phyloP scores from a whole-genome alignment of 2,888 invertebrate genomes.

The Campopleginae sp. region DNA sequence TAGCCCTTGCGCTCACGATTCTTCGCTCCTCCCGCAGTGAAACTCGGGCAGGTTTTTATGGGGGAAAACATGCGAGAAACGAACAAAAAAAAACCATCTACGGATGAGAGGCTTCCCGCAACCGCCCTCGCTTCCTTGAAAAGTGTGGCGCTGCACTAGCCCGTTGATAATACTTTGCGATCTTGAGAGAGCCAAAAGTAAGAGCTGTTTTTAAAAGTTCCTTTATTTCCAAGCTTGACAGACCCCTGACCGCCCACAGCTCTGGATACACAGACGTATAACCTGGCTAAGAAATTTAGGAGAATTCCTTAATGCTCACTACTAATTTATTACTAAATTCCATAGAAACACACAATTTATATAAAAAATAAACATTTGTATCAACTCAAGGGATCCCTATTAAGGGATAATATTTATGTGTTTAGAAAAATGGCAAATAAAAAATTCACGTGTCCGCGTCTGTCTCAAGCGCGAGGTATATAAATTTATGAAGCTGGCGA shows the following conservation, averaged over 20 bases:
- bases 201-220: constrained; percentile 53
- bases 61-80: constrained; percentile 46
- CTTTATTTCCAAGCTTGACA: constrained; percentile 57
- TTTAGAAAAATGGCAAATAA: not conserved
- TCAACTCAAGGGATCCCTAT: not conserved
- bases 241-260: constrained; percentile 72
- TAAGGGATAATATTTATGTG: not conserved
- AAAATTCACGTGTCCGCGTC: not conserved
- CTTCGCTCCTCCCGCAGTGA: constrained; percentile 47
- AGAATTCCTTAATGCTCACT: not conserved
- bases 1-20: constrained; percentile 39
- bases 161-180: constrained; percentile 57
- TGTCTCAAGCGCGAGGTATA: too few relatives aligned
- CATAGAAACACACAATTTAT: not conserved
- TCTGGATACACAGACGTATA: not conserved
- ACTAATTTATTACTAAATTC: not conserved
- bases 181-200: constrained; percentile 21
- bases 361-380: not conserved
- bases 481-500: too few relatives aligned
- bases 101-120: constrained; percentile 64
- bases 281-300: not conserved
- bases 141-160: constrained; percentile 37
- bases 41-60: constrained; percentile 49
- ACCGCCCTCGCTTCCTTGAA: constrained; percentile 59
- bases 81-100: constrained; percentile 60